Base-by-base conservation (phyloP, 2,797 vertebrate species). In the Poecilia gillii region DNA sequence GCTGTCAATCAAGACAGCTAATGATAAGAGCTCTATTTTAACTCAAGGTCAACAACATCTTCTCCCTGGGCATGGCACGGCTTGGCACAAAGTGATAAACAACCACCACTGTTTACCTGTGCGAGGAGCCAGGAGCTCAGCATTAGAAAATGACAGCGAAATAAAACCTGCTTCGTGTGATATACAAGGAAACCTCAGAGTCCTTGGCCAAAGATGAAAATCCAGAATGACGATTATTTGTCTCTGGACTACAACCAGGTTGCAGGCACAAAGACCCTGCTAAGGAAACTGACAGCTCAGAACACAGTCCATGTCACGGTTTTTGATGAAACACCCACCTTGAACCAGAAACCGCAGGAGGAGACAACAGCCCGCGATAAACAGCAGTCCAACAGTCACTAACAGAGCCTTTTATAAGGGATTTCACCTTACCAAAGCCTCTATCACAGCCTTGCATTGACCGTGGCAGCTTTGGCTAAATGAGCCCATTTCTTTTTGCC, bases 381-480 rank as follows among this genome's bases (percentile, higher is more conserved):
- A 87, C 86, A 86, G 82, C 87, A 81, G 85, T 73, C 83, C 83
- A 85, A 83, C 90, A 88, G 39, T 84, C 81, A 28, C 86, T 87
- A 88, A 88, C 79, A 76, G 87, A 89, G 90, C 82, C 87, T 92
- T 80, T 90, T 85, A 87, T 82, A 83, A 85, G 76, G 89, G 90
- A 90, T 91, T 92, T 93, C 88, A 93, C 88, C 89, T 86, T 83
- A 89, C 81, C 89, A 95, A 92, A 94, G 89, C 92, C 89, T 91
- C 91, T 87, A 93, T 95, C 94, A 91, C 85, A 91, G 84, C 79
- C 85, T 87, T 81, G 90, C 88, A 89, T 90, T 93, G 89, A 92
- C 92, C 87, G 81, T 84, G 90, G 94, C 92, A 91, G 93, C 94
- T 92, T 93, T 91, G 92, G 93, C 92, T 94, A 94, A 94, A 93